These are phyloP conservation scores for Lycodopsis pacificus DNA, from an alignment of 2,797 vertebrate species.

Conservation along the genomic window DNA sequence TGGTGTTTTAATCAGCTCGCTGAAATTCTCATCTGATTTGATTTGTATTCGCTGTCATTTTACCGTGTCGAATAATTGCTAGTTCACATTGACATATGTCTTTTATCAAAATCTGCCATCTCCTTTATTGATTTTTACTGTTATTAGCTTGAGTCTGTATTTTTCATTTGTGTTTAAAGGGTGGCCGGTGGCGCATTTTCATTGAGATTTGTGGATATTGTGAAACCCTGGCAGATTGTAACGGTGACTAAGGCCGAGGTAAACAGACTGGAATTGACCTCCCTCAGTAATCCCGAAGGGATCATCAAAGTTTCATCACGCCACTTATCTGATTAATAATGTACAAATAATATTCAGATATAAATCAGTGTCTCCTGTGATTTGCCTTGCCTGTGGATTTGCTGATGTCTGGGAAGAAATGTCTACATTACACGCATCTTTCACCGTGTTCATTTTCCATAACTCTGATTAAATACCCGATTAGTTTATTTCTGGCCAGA, in stretches of 20 bases:
- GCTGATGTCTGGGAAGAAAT: constrained; percentile 13
- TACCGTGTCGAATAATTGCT: background rate
- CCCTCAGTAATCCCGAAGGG: constrained; percentile 14
- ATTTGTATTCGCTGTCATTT: background rate
- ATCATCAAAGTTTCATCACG: constrained; percentile 17
- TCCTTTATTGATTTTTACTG: background rate
- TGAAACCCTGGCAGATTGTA: constrained; percentile 23
- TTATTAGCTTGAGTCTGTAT: constrained; percentile 4
- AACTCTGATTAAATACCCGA: background rate
- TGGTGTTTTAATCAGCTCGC: background rate
- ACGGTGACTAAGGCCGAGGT: constrained; percentile 15
- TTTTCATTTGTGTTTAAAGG: background rate
- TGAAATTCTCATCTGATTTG: background rate
- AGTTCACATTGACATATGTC: background rate
- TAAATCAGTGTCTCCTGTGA: constrained; percentile 7
- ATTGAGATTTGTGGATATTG: constrained; percentile 25
- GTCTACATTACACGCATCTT: background rate
- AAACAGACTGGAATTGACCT: constrained; percentile 34
- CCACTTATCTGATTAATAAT: constrained; percentile 41
- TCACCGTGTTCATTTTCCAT: background rate
- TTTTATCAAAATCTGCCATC: background rate
- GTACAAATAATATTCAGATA: constrained; percentile 14
- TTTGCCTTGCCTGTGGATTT: constrained; percentile 6
- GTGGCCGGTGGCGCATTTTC: background rate
- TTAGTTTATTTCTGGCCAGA: background rate